Conservation (phyloP, 2,888 invertebrate species). For the Noctua pronuba region DNA sequence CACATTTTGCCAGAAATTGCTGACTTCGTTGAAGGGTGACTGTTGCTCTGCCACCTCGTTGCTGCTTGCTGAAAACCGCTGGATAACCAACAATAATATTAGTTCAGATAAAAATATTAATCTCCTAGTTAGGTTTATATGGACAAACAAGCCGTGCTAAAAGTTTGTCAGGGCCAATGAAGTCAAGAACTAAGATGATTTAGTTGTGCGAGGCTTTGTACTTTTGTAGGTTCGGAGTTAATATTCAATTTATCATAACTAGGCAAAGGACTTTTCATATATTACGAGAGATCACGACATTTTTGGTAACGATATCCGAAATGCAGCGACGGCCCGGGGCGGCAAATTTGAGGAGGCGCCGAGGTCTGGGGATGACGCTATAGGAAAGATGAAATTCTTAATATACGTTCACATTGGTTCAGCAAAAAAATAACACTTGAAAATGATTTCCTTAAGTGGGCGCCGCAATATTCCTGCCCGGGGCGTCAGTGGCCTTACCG, state of each 20-base stretch:
- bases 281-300: background rate
- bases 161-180: background rate
- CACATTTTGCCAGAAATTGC: conserved; percentile 77
- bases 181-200: background rate
- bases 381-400: no score
- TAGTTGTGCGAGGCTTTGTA: background rate
- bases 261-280: background rate
- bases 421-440: no score
- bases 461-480: no score
- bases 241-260: background rate
- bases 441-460: no score
- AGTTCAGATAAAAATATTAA: background rate
- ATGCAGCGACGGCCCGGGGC: background rate
- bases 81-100: conserved; percentile 10
- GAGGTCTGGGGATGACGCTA: no score
- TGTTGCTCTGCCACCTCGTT: conserved; percentile 80
- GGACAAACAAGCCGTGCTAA: no score
- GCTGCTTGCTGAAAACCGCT: conserved; percentile 31
- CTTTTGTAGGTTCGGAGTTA: background rate
- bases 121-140: background rate
- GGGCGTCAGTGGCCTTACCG: no score
- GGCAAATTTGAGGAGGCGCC: no score
- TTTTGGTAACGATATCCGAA: background rate
- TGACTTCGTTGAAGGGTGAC: conserved; percentile 81
- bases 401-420: no score